Conservation (phyloP, 2,113 vertebrate species). For the Rousettus leschenaultii region DNA sequence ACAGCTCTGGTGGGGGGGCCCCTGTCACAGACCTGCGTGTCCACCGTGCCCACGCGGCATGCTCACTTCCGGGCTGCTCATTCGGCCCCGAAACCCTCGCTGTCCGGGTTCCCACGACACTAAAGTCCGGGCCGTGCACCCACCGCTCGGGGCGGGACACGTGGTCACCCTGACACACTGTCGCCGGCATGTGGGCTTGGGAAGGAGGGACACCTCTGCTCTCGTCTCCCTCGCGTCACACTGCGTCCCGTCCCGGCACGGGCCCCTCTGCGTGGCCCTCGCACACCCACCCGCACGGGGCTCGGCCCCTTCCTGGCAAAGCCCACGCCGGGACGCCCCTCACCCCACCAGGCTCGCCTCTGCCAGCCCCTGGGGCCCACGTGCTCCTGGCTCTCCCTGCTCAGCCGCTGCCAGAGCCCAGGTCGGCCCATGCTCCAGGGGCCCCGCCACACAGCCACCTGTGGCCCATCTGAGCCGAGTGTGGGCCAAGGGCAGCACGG, state of each 20-base stretch:
- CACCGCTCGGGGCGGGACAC: not conserved
- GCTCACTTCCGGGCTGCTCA: not conserved
- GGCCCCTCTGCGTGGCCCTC: not conserved
- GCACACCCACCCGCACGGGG: not conserved
- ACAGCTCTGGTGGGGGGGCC: not conserved
- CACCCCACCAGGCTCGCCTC: not conserved
- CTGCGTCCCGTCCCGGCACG: not conserved
- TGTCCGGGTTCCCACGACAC: not conserved
- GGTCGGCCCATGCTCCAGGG: not conserved
- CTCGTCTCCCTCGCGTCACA: not conserved
- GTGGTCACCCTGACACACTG: not conserved
- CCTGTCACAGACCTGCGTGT: not conserved
- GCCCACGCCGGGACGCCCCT: not conserved
- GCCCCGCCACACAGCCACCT: not conserved
- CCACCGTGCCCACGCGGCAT: not conserved
- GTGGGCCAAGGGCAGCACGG: accelerated
- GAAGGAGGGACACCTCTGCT: not conserved
- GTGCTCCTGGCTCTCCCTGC: not conserved
- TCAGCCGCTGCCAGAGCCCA: not conserved
- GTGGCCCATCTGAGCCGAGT: not conserved
- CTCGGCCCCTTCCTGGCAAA: not conserved
- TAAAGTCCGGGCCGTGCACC: no score
- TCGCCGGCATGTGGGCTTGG: not conserved
- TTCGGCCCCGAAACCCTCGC: not conserved
- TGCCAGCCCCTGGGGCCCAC: not conserved